Evolutionary conservation across 2,797 vertebrate genomes (phyloP).

Genomic region (Sebastes minor): DNA sequence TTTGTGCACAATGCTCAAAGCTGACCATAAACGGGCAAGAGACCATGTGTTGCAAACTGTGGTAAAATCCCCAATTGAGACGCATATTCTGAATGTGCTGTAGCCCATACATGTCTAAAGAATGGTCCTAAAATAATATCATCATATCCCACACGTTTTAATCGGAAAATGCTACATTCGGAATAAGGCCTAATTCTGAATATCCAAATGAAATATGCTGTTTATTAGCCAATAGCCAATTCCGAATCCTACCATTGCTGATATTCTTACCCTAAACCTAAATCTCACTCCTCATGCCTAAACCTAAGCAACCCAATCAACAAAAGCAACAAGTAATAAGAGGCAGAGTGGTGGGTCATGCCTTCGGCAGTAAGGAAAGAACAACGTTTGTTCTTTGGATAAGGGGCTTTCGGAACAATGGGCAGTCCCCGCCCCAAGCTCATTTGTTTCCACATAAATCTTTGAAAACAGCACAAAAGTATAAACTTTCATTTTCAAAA

Average conservation of each 20-base stretch:
- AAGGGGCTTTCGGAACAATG: too few relatives aligned
- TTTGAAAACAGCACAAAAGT: neutral
- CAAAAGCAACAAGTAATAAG: too few relatives aligned
- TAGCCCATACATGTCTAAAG: neutral
- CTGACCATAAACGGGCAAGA: neutral
- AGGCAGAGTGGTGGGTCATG: too few relatives aligned
- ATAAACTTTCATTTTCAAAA: too few relatives aligned
- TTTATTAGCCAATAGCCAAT: neutral
- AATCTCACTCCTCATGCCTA: too few relatives aligned
- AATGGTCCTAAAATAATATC: neutral
- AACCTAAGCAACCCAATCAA: too few relatives aligned
- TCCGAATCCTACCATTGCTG: too few relatives aligned
- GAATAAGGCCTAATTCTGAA: neutral
- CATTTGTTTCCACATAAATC: neutral
- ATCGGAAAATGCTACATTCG: neutral
- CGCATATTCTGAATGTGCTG: neutral
- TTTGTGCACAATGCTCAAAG: neutral
- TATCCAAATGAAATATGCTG: neutral
- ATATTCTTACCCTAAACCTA: too few relatives aligned
- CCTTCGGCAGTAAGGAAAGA: too few relatives aligned
- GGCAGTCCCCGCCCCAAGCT: too few relatives aligned
- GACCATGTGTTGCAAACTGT: neutral
- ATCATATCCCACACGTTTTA: neutral
- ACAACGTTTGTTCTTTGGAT: too few relatives aligned
- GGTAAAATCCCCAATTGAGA: neutral